Evolutionary conservation across 2,888 invertebrate species (phyloP), one percentile per base, ranked within the genome.

Genomic region (Willowsia nigromaculata): DNA sequence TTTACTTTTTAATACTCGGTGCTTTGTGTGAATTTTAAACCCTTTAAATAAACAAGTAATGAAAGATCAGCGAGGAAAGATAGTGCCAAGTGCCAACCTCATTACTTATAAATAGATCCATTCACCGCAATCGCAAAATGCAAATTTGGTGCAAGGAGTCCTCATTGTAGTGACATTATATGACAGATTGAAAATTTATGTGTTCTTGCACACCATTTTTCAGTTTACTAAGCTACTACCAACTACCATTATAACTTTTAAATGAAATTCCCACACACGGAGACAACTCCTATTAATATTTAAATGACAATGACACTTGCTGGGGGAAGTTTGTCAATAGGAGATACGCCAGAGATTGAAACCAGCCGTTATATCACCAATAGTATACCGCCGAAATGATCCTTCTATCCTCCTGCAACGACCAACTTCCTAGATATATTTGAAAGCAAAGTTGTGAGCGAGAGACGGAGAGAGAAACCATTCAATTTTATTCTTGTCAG

Each of bases 401-500:
- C 74, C 84, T 74, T 74, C 56, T 84, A 37, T 62, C 74, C 84
- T 74, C 59, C 56, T 84, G 62, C 56, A 9, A 74, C 71, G 50
- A 71, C 22, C 43, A 65, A 43, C 81, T 87, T 87, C 81, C 81
- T 74, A 80, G 68, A 78, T 80, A 30, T 85, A 43, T 59, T 76
- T 76, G 40, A 30, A 74, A 80, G 15, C 7, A 33, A 50, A 50
- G 47, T 7, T 27, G 30, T 40, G 30, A 68, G 43, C n/a, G 47
- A 27, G 22, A 33, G 5, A 13, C 30, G 22, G 50, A 50, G 43
- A 89, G 78, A 89, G 80, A 65, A 83, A 56, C 76, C 83, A 89
- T 89, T 89, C 83, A 84, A 83, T 83, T 85, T 85, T 90, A 85
- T 85, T 88, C 85, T 74, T 85, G 86, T 87, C 83, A 78, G 59